Percentiles rank a stretch among this genome's conserved stretches.
Conservation (phyloP, 2,797 vertebrate genomes). For the Coccyzus lansbergi region DNA sequence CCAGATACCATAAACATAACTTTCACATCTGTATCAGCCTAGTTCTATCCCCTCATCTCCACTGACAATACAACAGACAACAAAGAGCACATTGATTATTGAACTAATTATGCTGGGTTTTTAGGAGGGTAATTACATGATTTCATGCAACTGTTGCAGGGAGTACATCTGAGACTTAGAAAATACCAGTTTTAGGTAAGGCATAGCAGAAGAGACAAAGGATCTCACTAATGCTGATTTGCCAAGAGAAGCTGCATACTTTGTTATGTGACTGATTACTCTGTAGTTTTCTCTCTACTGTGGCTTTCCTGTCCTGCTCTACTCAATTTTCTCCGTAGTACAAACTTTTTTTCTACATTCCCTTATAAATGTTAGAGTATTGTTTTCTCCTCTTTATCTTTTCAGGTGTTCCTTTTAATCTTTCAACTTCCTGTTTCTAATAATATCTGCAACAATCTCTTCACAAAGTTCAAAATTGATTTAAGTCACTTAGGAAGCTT, state of each 20-base stretch:
- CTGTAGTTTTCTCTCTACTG: neutral
- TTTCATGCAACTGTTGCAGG: neutral
- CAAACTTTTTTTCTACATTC: neutral
- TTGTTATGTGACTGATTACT: neutral
- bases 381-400: neutral
- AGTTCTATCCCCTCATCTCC: neutral
- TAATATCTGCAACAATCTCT: neutral
- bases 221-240: neutral
- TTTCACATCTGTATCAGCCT: neutral
- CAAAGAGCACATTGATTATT: neutral
- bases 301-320: neutral
- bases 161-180: neutral
- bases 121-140: neutral
- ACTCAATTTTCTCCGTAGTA: neutral
- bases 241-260: neutral
- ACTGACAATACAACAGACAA: neutral
- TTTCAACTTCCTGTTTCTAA: neutral
- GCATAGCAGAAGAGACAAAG: neutral
- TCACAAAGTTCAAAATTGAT: neutral
- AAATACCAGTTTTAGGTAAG: neutral
- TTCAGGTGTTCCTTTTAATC: neutral
- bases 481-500: neutral
- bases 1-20: neutral
- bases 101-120: neutral
- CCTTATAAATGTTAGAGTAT: neutral